Evolutionary conservation across 30 jellyfish, hydroid and myxozoan genomes (phyloP).

Genomic region (Aurelia aurita): DNA sequence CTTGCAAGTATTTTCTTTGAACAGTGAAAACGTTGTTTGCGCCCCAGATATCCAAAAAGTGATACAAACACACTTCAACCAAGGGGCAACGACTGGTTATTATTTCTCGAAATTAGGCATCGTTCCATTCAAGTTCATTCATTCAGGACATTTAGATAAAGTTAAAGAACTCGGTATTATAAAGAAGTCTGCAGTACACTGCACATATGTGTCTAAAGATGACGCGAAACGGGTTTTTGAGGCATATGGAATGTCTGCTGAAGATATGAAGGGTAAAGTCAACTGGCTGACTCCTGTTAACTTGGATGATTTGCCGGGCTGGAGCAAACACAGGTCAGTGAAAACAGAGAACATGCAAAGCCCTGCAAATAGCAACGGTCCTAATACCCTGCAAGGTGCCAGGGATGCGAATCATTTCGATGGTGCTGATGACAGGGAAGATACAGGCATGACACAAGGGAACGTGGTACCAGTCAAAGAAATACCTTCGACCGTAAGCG

Average conservation of each 20-base stretch:
- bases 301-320: conserved; percentile 77
- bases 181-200: conserved; percentile 95
- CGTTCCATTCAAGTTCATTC: conserved; percentile 96
- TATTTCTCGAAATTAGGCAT: conserved; percentile 95
- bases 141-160: conserved; percentile 92
- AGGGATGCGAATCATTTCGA: conserved; percentile 1
- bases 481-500: conserved; percentile 62
- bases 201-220: conserved; percentile 82
- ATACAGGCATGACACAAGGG: conserved; percentile 34
- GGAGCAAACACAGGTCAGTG: conserved; percentile 40
- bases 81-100: conserved; percentile 98
- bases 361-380: conserved; percentile 59
- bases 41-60: conserved; percentile 99
- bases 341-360: conserved; percentile 50
- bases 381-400: conserved; percentile 16
- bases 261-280: conserved; percentile 74
- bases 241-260: conserved; percentile 96
- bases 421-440: conserved; percentile 43
- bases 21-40: conserved; percentile 80
- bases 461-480: conserved; percentile 18
- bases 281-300: conserved; percentile 77
- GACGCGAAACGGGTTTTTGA: conserved; percentile 96
- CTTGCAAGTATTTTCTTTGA: conserved; percentile 73
- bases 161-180: conserved; percentile 91
- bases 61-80: conserved; percentile 91